Evolutionary conservation across 2,888 invertebrate species (phyloP), one percentile per base, ranked within the genome.

Genomic region (Heliconius erato): DNA sequence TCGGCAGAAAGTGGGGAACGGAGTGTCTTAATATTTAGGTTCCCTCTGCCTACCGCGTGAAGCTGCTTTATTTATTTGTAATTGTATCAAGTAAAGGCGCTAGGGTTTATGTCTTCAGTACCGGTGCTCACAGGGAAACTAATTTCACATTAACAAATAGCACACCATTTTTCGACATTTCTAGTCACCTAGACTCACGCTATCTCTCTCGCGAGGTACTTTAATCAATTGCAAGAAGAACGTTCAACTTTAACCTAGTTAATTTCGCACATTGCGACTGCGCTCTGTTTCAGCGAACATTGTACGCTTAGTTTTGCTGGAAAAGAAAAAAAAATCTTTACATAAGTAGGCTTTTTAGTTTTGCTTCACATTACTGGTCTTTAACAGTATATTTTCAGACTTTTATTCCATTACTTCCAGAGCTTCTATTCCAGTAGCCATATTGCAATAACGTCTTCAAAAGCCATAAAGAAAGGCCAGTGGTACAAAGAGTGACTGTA

Each of bases 191-290:
- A 84, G 85, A 85, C 82, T 68, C 83, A 80, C 83, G 84, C 82
- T 85, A 84, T 82, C 85, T 84, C 86, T 85, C 82, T 84, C 84
- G 86, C 82, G 81, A 82, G 81, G 85, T 86, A 85, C 86, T 85
- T 86, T 86, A 87, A 87, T 87, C 88, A 87, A 88, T 87, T 87
- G 85, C 85, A 87, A 85, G 86, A 85, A 84, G 87, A 86, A 86
- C 88, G 84, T 88, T 88, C 87, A 87, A 88, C 87, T 87, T 86
- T 87, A 86, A 84, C 85, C 87, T 80, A 84, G 85, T 85, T 88
- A 85, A 85, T 86, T 86, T 86, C 84, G 85, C 85, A 86, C 84
- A 83, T 86, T 83, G 87, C 87, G 87, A 84, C 87, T 88, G 87
- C 87, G 87, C 87, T 83, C 85, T 84, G 83, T 82, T 85, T 84